phyloP scores from a whole-genome alignment of 2,113 vertebrate species.

The Misgurnus anguillicaudatus region DNA sequence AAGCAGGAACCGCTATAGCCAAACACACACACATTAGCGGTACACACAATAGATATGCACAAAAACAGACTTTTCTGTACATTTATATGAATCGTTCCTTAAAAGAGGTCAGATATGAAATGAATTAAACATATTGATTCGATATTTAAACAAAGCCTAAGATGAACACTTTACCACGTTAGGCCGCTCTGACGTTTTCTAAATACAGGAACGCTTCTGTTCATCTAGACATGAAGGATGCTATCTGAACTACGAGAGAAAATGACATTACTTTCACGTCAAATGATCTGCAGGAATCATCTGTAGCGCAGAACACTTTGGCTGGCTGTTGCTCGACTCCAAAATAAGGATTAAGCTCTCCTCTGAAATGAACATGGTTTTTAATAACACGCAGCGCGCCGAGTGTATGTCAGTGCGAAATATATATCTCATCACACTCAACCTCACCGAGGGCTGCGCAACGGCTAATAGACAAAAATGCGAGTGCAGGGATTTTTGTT shows the following conservation, averaged over 20 bases:
- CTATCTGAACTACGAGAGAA: constrained; percentile 2
- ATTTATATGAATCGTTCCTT: too few species aligned
- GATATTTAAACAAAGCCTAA: too few species aligned
- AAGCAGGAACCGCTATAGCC: constrained; percentile 14
- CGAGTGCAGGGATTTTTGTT: constrained; percentile 47
- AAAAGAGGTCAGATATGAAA: too few species aligned
- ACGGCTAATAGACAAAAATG: constrained; percentile 27
- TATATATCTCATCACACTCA: constrained; percentile 35
- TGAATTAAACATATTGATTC: too few species aligned
- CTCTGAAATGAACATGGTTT: constrained; percentile 47
- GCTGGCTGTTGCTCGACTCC: constrained; percentile 8
- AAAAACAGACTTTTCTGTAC: too few species aligned
- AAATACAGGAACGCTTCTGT: neutral
- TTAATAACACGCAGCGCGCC: constrained; percentile 47
- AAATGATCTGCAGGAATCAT: constrained; percentile 33
- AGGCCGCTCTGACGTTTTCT: neutral
- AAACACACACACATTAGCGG: constrained; percentile 26
- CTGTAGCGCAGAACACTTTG: neutral
- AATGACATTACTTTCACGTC: constrained; percentile 40
- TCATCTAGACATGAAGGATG: constrained; percentile 24
- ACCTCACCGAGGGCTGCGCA: constrained; percentile 31
- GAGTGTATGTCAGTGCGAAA: constrained; percentile 36
- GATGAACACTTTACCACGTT: too few species aligned
- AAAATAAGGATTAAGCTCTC: constrained; percentile 27
- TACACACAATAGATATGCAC: constrained; percentile 11